Evolutionary conservation across 2,888 invertebrate species (phyloP), one percentile per base, ranked within the genome.

Genomic region (Andrena haemorrhoa): DNA sequence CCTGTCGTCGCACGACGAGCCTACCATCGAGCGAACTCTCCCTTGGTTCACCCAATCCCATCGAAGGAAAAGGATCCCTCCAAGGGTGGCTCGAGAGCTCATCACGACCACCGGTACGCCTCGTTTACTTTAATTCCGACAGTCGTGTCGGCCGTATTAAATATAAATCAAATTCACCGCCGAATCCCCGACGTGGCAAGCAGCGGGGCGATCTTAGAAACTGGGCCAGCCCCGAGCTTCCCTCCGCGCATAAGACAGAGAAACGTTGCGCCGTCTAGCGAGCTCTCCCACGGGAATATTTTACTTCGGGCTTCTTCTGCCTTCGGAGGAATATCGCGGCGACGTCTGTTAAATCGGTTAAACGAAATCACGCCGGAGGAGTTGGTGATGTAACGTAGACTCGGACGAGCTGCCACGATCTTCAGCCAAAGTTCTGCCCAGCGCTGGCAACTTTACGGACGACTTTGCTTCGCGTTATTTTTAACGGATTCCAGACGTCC

Each of bases 51-150:
- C 75, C 58, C 77, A 65, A 78, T 83, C 66, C 75, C 61, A 76
- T 63, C 66, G 75, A 82, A 81, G 70, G 83, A 66, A 81, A 79
- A 80, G 41, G 12, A 81, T 83, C 71, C 47, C 83, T 75, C 66
- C 69, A 65, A 71, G 86, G 64, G 76, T 65, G 78, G 69, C 65
- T 63, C 35, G 58, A 70, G 1, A 79, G 60, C 83, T 81, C 82
- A 86, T 88, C 88, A 70, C 72, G 86, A 85, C 83, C 81, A 75
- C 51, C 70, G 74, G 66, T 78, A 85, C 79, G 88, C 85, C 80
- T 88, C 88, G 88, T 88, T 88, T 83, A 76, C 86, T 85, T 85
- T 85, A 86, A 88, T 86, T 83, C 72, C 72, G 71, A 69, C 70
- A 65, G 85, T 77, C 79, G 82, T 76, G 86, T 75, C 76, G 82